Base-by-base conservation (phyloP, 2,797 vertebrate species). In the Picus viridis region DNA sequence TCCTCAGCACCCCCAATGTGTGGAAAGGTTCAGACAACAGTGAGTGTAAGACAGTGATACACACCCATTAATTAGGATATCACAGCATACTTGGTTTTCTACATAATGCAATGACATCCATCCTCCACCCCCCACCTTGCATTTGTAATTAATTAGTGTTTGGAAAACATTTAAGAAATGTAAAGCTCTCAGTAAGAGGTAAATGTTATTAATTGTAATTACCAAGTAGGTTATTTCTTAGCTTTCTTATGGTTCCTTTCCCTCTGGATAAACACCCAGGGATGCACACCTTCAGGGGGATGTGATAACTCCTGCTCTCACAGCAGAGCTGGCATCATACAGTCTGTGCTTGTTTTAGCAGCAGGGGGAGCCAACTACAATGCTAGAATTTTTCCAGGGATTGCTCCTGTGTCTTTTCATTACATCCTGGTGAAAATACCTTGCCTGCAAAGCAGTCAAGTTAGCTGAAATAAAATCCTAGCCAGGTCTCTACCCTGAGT, bases 151-250 rank as follows among this genome's bases (percentile, higher is more conserved):
- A 86, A 89, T 92, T 89, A 82, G 43, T 58, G 36, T 83, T 92
- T 91, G 41, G 85, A 74, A 95, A 94, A 88, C 77, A 90, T 73
- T 79, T 80, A 59, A 74, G 75, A 63, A 89, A 93, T 54, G 39
- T 83, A 89, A 94, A 90, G 59, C 56, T 92, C 90, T 83, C 72
- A 57, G 59, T 78, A 80, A 90, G 82, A 69, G 72, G 69, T 83
- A 94, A 92, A 86, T 90, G 65, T 12, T 85, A 56, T 91, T 92
- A 86, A 85, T 61, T 79, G 45, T 76, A 90, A 92, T 94, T 93
- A 72, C 56, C 30, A 69, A 53, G 73, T 53, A 61, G 58, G 75
- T 91, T 87, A 58, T 94, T 87, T 87, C 84, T 80, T 73, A 75
- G 84, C 56, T 89, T 83, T 82, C 56, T 7, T 19, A 15, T 39